A percentile compares a stretch with the other conserved stretches of the same genome.
Evolutionary conservation across 2,888 invertebrate genomes (phyloP).

Genomic region (Mesodorylaimus sp.): DNA sequence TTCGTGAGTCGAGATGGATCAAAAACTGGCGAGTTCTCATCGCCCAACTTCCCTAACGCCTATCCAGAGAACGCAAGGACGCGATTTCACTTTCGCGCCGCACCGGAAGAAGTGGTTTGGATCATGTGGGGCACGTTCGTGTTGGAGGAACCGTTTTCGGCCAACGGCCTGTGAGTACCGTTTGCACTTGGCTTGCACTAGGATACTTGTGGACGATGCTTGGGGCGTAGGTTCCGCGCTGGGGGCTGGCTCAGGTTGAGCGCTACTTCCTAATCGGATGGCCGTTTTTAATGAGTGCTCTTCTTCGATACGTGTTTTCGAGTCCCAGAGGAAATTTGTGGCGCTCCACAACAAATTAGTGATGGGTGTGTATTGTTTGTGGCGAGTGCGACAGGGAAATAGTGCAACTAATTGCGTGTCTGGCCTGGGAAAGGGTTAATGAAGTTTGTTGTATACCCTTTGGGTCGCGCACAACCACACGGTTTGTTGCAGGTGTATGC

Average conservation of each 20-base stretch:
- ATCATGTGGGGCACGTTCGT: slow-evolving; percentile 8
- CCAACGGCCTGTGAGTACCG: slow-evolving; percentile 3
- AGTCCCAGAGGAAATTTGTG: neutral
- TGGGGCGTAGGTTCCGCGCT: neutral
- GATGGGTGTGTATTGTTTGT: too few relatives aligned
- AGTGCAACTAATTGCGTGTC: too few relatives aligned
- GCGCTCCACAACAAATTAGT: too few relatives aligned
- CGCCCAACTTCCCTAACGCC: neutral
- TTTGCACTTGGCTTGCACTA: too few relatives aligned
- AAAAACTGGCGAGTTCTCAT: neutral
- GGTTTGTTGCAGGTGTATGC: slow-evolving; percentile 19
- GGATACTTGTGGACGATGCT: too few relatives aligned
- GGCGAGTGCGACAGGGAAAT: too few relatives aligned
- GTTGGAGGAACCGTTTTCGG: slow-evolving; percentile 5
- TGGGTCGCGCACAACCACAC: too few relatives aligned
- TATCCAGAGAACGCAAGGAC: neutral
- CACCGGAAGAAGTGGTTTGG: slow-evolving; percentile 8
- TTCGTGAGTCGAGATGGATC: too few relatives aligned
- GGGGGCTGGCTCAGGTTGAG: neutral
- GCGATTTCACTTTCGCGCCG: slow-evolving; percentile 1
- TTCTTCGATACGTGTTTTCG: neutral
- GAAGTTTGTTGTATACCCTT: too few relatives aligned
- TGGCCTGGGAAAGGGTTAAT: too few relatives aligned
- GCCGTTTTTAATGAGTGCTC: neutral
- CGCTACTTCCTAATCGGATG: neutral